Evolutionary conservation across 2,888 invertebrate species (phyloP).

Genomic region (Autographa pulchrina): DNA sequence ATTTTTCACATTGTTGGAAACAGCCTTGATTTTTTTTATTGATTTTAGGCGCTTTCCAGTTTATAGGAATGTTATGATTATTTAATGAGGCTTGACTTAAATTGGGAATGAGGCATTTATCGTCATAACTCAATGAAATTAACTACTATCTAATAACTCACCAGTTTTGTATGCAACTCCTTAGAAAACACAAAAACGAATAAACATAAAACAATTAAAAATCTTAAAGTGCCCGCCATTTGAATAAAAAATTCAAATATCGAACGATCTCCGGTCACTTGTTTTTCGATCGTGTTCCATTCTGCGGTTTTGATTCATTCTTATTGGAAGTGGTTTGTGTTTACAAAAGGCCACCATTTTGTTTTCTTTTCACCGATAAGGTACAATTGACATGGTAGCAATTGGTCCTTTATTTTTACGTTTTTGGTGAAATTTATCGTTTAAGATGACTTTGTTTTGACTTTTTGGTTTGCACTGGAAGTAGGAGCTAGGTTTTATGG

Average conservation of each 20-base stretch:
- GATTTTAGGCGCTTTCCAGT: too few relatives aligned
- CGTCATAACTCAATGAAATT: not conserved
- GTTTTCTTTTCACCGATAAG: conserved; percentile 48
- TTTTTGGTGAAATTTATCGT: conserved; percentile 11
- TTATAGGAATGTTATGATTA: too few relatives aligned
- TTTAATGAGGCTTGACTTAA: not conserved
- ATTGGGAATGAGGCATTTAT: not conserved
- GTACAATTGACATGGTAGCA: not conserved
- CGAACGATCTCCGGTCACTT: conserved; percentile 16
- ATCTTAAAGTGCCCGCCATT: conserved; percentile 26
- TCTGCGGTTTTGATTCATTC: conserved; percentile 8
- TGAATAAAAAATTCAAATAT: conserved; percentile 16
- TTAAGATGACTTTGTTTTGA: not conserved
- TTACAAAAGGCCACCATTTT: conserved; percentile 30
- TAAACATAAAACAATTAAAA: conserved; percentile 29
- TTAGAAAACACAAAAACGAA: conserved; percentile 42
- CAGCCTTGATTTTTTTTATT: too few relatives aligned
- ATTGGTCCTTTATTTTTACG: not conserved
- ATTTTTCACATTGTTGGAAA: too few relatives aligned
- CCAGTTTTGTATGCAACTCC: conserved; percentile 62
- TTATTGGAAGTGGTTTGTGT: conserved; percentile 28
- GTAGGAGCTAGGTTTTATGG: conserved; percentile 6
- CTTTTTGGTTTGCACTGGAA: not conserved
- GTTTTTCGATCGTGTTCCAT: conserved; percentile 21
- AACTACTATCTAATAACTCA: conserved; percentile 35